phyloP scores from a whole-genome alignment of 2,888 invertebrate species.

The Lysandra bellargus region DNA sequence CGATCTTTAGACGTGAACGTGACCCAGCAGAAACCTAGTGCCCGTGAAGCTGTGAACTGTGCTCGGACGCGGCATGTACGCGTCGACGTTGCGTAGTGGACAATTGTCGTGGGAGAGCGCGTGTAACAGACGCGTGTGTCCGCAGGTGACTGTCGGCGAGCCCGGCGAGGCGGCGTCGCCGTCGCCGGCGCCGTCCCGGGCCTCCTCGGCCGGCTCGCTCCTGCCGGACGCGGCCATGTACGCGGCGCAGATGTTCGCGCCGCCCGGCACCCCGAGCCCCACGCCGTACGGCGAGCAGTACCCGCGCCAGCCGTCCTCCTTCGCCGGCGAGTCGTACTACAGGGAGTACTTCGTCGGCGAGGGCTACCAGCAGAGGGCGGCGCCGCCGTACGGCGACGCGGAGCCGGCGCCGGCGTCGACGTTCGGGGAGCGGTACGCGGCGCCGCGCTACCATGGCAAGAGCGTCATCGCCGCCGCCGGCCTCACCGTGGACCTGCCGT shows the following conservation, averaged over 20 bases:
- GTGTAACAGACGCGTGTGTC: constrained; percentile 84
- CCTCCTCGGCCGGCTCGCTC: constrained; percentile 78
- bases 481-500: constrained; percentile 95
- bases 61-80: constrained; percentile 76
- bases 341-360: constrained; percentile 88
- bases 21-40: constrained; percentile 64
- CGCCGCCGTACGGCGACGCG: constrained; percentile 79
- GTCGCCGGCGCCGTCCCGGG: constrained; percentile 83
- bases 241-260: constrained; percentile 85
- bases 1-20: constrained; percentile 64
- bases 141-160: constrained; percentile 80
- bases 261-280: constrained; percentile 84
- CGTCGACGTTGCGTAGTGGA: constrained; percentile 82
- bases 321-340: constrained; percentile 88
- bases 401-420: constrained; percentile 82
- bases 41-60: constrained; percentile 77
- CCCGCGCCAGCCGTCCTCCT: constrained; percentile 79
- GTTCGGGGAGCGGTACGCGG: constrained; percentile 85
- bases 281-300: constrained; percentile 81
- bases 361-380: constrained; percentile 81
- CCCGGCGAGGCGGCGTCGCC: constrained; percentile 82
- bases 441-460: constrained; percentile 86
- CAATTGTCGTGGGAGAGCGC: constrained; percentile 81
- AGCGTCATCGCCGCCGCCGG: constrained; percentile 88
- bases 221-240: constrained; percentile 84